These are phyloP conservation scores for Lamellibrachia satsuma DNA, from an alignment of 2,888 invertebrate species.

Conservation along the genomic window DNA sequence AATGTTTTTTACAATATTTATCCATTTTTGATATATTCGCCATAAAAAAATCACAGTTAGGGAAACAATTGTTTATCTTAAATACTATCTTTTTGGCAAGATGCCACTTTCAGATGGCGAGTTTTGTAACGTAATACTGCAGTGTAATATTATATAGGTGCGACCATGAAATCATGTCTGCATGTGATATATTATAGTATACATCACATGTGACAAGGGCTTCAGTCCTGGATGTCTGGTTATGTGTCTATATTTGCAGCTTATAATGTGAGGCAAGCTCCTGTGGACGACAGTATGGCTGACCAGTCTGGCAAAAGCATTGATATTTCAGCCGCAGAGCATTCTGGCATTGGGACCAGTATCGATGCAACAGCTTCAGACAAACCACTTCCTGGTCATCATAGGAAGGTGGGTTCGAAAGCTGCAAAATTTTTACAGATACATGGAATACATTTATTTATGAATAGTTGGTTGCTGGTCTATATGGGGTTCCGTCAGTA, in stretches of 20 bases:
- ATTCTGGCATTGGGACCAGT: neutral
- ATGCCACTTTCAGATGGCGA: neutral
- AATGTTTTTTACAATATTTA: neutral
- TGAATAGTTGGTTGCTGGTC: neutral
- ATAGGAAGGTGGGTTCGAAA: neutral
- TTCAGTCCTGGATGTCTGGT: neutral
- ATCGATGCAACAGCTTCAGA: neutral
- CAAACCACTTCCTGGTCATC: neutral
- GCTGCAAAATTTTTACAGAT: neutral
- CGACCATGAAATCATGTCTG: neutral
- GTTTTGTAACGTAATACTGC: neutral
- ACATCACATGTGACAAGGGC: neutral
- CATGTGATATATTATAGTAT: too few species aligned
- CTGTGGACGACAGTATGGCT: neutral
- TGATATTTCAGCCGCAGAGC: neutral
- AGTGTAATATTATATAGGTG: neutral
- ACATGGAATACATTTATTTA: neutral
- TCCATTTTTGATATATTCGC: neutral
- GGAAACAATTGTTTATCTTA: neutral
- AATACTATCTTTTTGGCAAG: neutral
- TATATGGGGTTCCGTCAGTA: too few species aligned
- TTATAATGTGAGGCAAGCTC: neutral
- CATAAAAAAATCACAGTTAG: neutral
- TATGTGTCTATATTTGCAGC: neutral
- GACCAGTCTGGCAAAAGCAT: neutral